These are phyloP conservation scores for Bombus sylvicola DNA, from an alignment of 1,140 invertebrate species.

Conservation along the genomic window DNA sequence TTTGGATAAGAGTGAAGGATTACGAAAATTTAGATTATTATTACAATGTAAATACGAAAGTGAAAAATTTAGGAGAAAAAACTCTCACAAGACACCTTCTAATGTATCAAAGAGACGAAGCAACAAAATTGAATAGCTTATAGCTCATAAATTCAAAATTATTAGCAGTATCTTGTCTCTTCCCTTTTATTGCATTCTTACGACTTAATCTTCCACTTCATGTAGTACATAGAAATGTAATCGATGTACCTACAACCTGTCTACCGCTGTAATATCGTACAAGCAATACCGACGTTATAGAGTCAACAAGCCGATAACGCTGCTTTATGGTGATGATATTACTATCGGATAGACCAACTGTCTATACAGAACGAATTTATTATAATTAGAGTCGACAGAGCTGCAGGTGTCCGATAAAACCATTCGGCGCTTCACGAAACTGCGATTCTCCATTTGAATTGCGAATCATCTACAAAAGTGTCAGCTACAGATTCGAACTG, in stretches of 20 bases:
- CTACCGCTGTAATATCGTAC: neutral
- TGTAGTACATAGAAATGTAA: neutral
- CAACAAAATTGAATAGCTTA: neutral
- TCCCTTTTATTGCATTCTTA: neutral
- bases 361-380: slow-evolving; percentile 37
- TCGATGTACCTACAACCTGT: slow-evolving; percentile 12
- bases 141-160: neutral
- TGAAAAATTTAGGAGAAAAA: too few species aligned
- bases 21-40: too few species aligned
- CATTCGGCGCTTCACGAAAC: slow-evolving; percentile 9
- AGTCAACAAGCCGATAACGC: slow-evolving; percentile 55
- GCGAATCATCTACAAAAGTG: neutral
- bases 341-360: slow-evolving; percentile 2
- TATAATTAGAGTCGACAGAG: slow-evolving; percentile 10
- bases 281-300: neutral
- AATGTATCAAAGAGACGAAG: too few species aligned
- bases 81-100: too few species aligned
- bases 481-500: neutral
- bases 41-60: too few species aligned
- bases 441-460: slow-evolving; percentile 3
- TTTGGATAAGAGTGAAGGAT: too few species aligned
- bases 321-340: slow-evolving; percentile 42
- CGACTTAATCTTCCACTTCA: neutral
- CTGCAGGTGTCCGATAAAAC: slow-evolving; percentile 23
- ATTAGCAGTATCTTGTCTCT: neutral